Evolutionary conservation across 2,113 vertebrate genomes (phyloP).

Genomic region (Zapornia atra): DNA sequence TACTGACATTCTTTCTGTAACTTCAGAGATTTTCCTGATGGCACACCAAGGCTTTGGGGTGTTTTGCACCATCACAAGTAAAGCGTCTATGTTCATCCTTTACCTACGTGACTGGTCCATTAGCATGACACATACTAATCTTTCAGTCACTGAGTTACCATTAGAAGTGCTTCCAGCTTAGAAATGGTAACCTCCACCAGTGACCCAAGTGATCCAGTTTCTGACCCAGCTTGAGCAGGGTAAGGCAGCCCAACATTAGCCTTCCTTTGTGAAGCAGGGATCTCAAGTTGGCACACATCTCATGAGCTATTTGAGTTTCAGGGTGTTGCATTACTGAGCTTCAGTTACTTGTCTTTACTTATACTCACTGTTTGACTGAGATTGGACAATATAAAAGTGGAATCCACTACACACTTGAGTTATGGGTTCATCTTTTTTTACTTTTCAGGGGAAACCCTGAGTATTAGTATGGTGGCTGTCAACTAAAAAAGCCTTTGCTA

Average conservation of each 20-base stretch:
- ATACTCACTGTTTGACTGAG: background rate
- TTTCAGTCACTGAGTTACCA: background rate
- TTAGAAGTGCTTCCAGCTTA: background rate
- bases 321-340: background rate
- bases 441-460: rapidly evolving
- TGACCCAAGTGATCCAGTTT: background rate
- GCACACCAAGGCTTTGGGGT: background rate
- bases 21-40: background rate
- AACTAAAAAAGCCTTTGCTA: background rate
- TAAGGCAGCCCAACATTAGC: background rate
- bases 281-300: background rate
- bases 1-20: background rate
- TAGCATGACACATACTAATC: background rate
- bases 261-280: background rate
- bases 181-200: background rate
- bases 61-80: background rate
- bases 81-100: background rate
- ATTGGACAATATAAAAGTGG: background rate
- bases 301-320: background rate
- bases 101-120: background rate
- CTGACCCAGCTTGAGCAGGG: background rate
- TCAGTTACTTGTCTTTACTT: background rate
- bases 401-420: background rate
- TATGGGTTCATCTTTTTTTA: background rate
- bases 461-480: background rate